These are phyloP conservation scores for Hyles lineata DNA, from an alignment of 2,888 invertebrate genomes.

Conservation along the genomic window DNA sequence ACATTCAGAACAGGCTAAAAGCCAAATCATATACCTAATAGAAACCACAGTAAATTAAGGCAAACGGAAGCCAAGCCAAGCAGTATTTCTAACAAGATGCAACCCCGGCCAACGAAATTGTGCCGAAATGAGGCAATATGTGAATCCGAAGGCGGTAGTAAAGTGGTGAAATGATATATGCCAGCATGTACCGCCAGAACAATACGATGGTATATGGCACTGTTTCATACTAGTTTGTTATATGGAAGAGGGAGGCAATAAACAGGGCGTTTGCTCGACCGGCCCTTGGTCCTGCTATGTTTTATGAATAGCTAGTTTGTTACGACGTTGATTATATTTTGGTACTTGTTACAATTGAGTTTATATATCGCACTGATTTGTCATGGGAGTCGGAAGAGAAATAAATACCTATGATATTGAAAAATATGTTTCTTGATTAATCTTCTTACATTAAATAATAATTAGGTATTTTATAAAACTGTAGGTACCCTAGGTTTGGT, in stretches of 20 bases:
- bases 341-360: background rate
- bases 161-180: constrained; percentile 68
- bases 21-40: background rate
- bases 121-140: constrained; percentile 54
- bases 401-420: no score
- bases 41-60: constrained; percentile 22
- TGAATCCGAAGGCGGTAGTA: constrained; percentile 59
- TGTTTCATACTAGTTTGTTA: constrained; percentile 58
- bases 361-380: no score
- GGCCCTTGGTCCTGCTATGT: constrained; percentile 20
- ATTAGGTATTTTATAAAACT: no score
- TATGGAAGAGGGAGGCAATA: constrained; percentile 57
- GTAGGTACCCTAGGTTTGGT: no score
- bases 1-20: background rate
- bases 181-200: constrained; percentile 49
- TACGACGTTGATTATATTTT: background rate
- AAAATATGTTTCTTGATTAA: no score
- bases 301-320: constrained; percentile 23
- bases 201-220: constrained; percentile 55
- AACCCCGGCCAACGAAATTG: constrained; percentile 50
- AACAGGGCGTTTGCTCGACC: constrained; percentile 57
- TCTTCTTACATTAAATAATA: no score
- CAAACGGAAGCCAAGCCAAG: constrained; percentile 44
- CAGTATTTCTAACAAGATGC: constrained; percentile 53
- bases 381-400: no score